Evolutionary conservation across 2,888 invertebrate genomes (phyloP), one percentile per base, ranked within the genome.

Genomic region (Chorisops tibialis): DNA sequence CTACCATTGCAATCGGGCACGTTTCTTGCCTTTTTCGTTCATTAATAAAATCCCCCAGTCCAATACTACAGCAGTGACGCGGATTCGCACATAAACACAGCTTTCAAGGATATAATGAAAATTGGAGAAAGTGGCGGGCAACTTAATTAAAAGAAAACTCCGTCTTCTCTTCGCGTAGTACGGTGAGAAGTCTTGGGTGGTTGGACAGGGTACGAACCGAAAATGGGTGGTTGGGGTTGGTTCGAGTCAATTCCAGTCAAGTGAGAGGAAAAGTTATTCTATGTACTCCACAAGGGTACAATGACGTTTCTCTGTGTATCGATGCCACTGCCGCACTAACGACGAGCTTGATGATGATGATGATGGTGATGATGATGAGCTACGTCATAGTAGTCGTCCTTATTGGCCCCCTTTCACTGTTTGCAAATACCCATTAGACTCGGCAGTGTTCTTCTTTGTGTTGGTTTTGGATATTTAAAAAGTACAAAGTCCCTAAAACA

Each of bases 91-190:
- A 61, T 35, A 62, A 47, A 52, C 51, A 59, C 30, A 30, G 30
- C 30, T 43, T 56, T 56, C 19, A 43, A 43, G 56, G 22, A 56
- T 45, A 45, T 62, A 62, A 65, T 65, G 65, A 62, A 59, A 62
- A 65, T 60, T 62, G 59, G 65, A 63, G 65, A 65, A 65, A 65
- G 63, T 65, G 61, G 41, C 51, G 48, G 59, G 62, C 62, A 61
- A 65, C 51, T 65, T 65, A 65, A 65, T 65, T 65, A 65, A 62
- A 65, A 65, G 63, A 52, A 65, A 65, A 65, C 58, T 63, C 62
- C 54, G 18, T 61, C 48, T 35, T 22, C 50, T 43, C 30, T 61
- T 22, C 47, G 19, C 24, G 24, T 14, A 2, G n/a, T n/a, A 50
- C 35, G n/a, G 14, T 9, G 6, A 49, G 38, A 18, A 39, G 52